Percentiles rank a stretch among this genome's conserved stretches.
Evolutionary conservation across 2,113 vertebrate species (phyloP).

Genomic region (Phycodurus eques): DNA sequence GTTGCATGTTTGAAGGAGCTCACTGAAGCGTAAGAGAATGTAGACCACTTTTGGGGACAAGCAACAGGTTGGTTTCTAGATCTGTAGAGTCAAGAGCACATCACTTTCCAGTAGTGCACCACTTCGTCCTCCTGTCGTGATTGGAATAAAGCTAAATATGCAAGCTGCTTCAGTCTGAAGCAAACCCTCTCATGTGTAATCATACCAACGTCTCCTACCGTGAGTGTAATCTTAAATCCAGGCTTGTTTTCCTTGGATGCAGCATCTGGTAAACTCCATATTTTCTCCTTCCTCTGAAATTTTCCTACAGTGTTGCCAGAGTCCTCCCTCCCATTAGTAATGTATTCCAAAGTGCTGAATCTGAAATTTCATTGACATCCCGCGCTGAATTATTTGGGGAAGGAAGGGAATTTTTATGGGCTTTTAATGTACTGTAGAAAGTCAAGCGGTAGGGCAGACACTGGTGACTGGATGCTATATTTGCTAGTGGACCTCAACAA

Average conservation of each 20-base stretch:
- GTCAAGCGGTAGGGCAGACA: neutral
- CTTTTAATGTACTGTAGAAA: neutral
- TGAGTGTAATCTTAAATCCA: constrained; percentile 16
- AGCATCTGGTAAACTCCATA: constrained; percentile 23
- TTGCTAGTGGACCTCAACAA: neutral
- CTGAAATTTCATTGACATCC: constrained; percentile 37
- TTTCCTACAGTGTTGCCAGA: constrained; percentile 11
- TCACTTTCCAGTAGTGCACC: neutral
- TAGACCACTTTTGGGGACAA: constrained; percentile 36
- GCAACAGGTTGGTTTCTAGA: neutral
- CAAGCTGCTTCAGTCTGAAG: neutral
- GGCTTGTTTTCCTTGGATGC: constrained; percentile 12
- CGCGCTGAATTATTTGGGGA: constrained; percentile 23
- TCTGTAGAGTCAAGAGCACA: neutral
- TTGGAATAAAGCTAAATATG: constrained; percentile 12
- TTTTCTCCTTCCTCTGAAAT: constrained; percentile 25
- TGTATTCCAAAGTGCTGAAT: constrained; percentile 29
- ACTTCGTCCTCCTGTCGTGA: neutral
- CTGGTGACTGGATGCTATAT: neutral
- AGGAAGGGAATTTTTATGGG: neutral
- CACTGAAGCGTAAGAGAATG: constrained; percentile 57
- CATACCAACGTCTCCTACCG: neutral
- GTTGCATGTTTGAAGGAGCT: constrained; percentile 36
- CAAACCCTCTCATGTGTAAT: neutral
- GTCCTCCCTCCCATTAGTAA: constrained; percentile 12